Evolutionary conservation across 2,797 vertebrate species (phyloP).

Genomic region (Numenius phaeopus): DNA sequence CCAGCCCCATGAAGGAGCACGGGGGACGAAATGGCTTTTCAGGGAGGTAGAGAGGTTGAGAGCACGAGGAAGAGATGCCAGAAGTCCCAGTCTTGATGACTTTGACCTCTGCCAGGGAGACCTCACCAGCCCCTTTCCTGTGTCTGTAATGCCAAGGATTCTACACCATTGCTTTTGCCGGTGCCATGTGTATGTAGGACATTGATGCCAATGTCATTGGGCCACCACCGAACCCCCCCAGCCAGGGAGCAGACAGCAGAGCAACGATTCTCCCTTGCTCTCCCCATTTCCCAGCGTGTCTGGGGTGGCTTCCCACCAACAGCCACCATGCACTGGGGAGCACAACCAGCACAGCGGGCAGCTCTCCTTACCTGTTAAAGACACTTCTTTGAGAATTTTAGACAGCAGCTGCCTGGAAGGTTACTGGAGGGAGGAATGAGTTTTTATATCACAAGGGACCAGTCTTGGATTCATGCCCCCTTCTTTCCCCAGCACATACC

Average conservation of each 20-base stretch:
- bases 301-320: background rate
- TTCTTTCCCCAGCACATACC: background rate
- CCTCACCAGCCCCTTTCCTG: background rate
- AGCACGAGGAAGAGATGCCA: background rate
- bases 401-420: background rate
- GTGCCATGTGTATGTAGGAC: background rate
- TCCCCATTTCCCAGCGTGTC: background rate
- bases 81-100: background rate
- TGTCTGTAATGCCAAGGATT: background rate
- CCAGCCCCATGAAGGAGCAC: background rate
- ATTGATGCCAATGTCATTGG: accelerated
- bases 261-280: background rate
- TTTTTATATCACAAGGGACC: background rate
- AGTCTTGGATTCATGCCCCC: background rate
- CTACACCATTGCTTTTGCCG: background rate
- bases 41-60: background rate
- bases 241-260: background rate
- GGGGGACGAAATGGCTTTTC: background rate
- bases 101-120: background rate
- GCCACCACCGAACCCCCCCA: background rate
- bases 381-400: background rate
- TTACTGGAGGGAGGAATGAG: background rate
- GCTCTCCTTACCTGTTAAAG: background rate
- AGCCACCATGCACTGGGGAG: background rate
- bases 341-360: background rate